phyloP scores from a whole-genome alignment of 2,113 vertebrate species.

The Aspidoscelis tigris region DNA sequence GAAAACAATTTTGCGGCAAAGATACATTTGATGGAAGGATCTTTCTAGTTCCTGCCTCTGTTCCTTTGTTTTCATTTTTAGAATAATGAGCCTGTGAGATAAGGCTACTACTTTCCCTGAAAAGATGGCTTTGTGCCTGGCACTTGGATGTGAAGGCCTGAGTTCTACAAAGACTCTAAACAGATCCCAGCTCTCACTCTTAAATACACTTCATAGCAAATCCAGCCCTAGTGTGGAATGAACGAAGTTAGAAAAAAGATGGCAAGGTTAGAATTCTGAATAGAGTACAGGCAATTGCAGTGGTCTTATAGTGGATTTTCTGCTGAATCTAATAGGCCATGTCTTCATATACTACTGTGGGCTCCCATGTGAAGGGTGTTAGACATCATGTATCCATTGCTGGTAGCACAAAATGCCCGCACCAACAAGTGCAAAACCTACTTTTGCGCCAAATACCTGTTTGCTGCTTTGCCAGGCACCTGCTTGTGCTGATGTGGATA shows the following conservation, averaged over 20 bases:
- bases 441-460: too few species aligned
- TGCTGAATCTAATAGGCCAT: not conserved
- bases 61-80: conserved; percentile 31
- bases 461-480: too few species aligned
- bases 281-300: too few species aligned
- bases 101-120: conserved; percentile 31
- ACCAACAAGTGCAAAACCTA: too few species aligned
- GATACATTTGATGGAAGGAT: conserved; percentile 21
- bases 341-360: too few species aligned
- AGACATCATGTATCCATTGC: too few species aligned
- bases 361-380: too few species aligned
- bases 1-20: conserved; percentile 20
- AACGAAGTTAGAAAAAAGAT: not conserved
- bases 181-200: not conserved
- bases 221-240: not conserved
- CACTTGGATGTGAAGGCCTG: conserved; percentile 10
- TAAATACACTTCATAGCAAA: conserved; percentile 6
- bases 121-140: conserved; percentile 15
- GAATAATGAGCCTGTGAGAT: conserved; percentile 33
- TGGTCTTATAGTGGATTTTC: not conserved
- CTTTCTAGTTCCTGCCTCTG: conserved; percentile 15
- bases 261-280: not conserved
- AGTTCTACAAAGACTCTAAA: conserved; percentile 6
- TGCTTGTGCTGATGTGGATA: too few species aligned
- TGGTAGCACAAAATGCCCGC: too few species aligned